Percentiles rank a stretch among this genome's conserved stretches.
Conservation (phyloP, 2,888 invertebrate species). For the Drosophila tanythrix region DNA sequence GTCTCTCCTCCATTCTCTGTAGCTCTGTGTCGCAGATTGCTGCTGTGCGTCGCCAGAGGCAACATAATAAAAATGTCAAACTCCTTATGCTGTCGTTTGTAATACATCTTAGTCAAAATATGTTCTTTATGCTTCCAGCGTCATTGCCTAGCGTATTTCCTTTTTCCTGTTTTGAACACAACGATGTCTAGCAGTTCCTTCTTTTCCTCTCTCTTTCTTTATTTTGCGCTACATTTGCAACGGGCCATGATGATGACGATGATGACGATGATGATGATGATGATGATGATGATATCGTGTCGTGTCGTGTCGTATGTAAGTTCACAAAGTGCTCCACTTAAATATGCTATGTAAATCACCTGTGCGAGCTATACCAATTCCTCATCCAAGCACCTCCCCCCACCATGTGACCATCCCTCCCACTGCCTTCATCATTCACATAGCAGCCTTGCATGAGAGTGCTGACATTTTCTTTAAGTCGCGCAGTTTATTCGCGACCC, state of each 20-base stretch:
- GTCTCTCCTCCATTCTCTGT: background rate
- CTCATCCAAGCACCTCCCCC: slow-evolving; percentile 30
- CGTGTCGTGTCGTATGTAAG: slow-evolving; percentile 56
- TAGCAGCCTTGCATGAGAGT: slow-evolving; percentile 33
- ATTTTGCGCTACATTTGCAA: slow-evolving; percentile 70
- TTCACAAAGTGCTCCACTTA: slow-evolving; percentile 80
- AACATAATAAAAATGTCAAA: slow-evolving; percentile 79
- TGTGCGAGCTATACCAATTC: slow-evolving; percentile 67
- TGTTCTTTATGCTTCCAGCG: slow-evolving; percentile 56
- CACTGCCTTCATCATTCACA: slow-evolving; percentile 16
- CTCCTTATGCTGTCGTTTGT: slow-evolving; percentile 77
- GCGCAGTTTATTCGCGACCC: slow-evolving; percentile 65
- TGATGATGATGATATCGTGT: slow-evolving; percentile 46
- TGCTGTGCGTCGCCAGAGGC: slow-evolving; percentile 34
- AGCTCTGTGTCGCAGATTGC: background rate
- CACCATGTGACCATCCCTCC: background rate
- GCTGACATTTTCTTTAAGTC: slow-evolving; percentile 74
- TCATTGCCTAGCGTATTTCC: slow-evolving; percentile 52
- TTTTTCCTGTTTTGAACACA: slow-evolving; percentile 17
- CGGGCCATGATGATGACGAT: slow-evolving; percentile 57
- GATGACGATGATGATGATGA: slow-evolving; percentile 38
- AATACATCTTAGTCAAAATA: slow-evolving; percentile 80
- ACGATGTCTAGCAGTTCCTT: slow-evolving; percentile 27
- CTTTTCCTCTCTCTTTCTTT: slow-evolving; percentile 28
- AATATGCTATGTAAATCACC: slow-evolving; percentile 81